phyloP scores from a whole-genome alignment of 2,888 invertebrate species.

The Epistrophella euchroma region DNA sequence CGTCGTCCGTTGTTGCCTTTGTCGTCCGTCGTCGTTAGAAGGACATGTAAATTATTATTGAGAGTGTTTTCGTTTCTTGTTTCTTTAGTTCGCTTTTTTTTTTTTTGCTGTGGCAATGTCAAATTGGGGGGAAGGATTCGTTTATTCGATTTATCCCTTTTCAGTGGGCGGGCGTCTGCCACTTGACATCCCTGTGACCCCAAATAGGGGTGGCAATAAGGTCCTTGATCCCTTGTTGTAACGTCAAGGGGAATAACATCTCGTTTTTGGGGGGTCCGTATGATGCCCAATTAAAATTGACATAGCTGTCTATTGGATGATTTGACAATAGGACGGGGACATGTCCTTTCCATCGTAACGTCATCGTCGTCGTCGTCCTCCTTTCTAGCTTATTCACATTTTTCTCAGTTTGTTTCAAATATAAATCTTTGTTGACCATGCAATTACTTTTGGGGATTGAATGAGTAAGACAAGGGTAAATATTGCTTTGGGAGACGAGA shows the following conservation, averaged over 20 bases:
- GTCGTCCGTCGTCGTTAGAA: conserved; percentile 24
- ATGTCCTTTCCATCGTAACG: conserved; percentile 18
- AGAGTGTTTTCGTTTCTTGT: conserved; percentile 69
- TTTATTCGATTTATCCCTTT: conserved; percentile 64
- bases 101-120: background rate
- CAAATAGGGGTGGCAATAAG: conserved; percentile 53
- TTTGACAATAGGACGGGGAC: conserved; percentile 56
- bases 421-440: conserved; percentile 58
- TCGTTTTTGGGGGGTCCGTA: conserved; percentile 51
- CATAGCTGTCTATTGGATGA: conserved; percentile 72
- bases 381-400: conserved; percentile 35
- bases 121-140: conserved; percentile 43
- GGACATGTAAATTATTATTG: conserved; percentile 76
- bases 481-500: conserved; percentile 37
- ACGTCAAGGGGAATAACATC: conserved; percentile 45
- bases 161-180: conserved; percentile 22
- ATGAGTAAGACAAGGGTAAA: conserved; percentile 61
- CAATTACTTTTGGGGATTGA: conserved; percentile 72
- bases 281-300: conserved; percentile 74
- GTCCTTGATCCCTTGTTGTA: conserved; percentile 55
- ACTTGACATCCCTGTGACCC: conserved; percentile 59
- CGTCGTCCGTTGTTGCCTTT: no score
- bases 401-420: conserved; percentile 24
- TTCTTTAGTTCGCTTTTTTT: conserved; percentile 28
- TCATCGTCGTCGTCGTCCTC: conserved; percentile 17